phyloP scores from a whole-genome alignment of 2,113 vertebrate genomes.

The Chlorocebus sabaeus region DNA sequence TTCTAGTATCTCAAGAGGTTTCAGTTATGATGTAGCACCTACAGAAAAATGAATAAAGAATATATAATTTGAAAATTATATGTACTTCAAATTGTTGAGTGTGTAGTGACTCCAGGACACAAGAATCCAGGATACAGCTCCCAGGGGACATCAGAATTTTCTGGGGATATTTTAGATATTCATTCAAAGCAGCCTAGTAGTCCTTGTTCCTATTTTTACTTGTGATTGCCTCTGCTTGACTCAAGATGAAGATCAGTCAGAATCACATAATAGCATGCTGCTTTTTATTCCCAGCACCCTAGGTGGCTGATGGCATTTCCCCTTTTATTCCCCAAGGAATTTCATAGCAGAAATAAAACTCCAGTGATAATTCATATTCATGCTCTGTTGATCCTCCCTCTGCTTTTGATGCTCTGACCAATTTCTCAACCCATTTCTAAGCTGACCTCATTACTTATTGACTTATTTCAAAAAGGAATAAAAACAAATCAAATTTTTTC shows the following conservation, averaged over 20 bases:
- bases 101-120: background rate
- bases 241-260: background rate
- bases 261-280: background rate
- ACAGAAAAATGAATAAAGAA: background rate
- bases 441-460: slow-evolving; percentile 44
- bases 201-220: background rate
- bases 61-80: background rate
- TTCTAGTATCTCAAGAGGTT: background rate
- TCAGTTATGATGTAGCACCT: background rate
- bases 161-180: background rate
- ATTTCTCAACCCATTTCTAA: slow-evolving; percentile 18
- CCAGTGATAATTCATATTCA: background rate
- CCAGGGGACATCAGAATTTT: background rate
- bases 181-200: background rate
- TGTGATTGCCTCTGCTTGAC: background rate
- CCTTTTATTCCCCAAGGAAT: background rate
- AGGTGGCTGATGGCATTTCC: background rate
- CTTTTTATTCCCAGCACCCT: background rate
- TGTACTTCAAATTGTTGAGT: background rate
- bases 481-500: background rate
- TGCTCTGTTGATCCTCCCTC: background rate
- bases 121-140: background rate
- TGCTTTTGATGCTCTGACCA: background rate
- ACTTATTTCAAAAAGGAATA: background rate
- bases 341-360: background rate